A percentile compares a stretch with the other conserved stretches of the same genome.
phyloP scores from a whole-genome alignment of 2,888 invertebrate species.

The Callyntrura sp. region DNA sequence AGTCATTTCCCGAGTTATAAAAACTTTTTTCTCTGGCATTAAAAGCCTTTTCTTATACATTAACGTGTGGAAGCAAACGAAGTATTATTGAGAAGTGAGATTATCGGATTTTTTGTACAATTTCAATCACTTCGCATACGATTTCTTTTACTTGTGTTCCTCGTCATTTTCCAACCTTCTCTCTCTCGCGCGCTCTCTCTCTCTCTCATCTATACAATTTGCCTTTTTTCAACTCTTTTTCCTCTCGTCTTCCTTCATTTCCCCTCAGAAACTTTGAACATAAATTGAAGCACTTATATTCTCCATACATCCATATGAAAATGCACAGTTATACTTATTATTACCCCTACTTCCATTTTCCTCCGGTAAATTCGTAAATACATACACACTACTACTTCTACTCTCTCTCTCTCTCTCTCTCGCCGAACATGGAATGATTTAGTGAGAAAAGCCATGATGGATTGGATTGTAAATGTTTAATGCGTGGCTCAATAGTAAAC shows the following conservation, averaged over 20 bases:
- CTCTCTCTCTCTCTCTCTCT: not conserved
- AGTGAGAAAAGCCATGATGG: slow-evolving; percentile 83
- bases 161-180: slow-evolving; percentile 21
- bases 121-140: slow-evolving; percentile 43
- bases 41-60: no score
- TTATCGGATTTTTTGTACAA: not conserved
- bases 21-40: no score
- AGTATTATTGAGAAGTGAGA: no score
- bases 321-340: slow-evolving; percentile 18
- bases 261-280: slow-evolving; percentile 41
- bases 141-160: slow-evolving; percentile 30
- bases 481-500: slow-evolving; percentile 82
- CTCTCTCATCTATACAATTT: slow-evolving; percentile 43
- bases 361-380: slow-evolving; percentile 7
- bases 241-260: slow-evolving; percentile 35
- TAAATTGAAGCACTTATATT: slow-evolving; percentile 41
- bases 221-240: slow-evolving; percentile 22
- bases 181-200: slow-evolving; percentile 46
- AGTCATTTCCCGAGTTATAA: not conserved
- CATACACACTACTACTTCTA: not conserved
- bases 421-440: slow-evolving; percentile 80
- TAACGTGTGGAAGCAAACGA: no score
- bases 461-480: slow-evolving; percentile 83
- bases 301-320: slow-evolving; percentile 21
- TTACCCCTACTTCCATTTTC: slow-evolving; percentile 10